Base-by-base conservation (phyloP, 2,797 vertebrate genomes). In the Pygocentrus nattereri region DNA sequence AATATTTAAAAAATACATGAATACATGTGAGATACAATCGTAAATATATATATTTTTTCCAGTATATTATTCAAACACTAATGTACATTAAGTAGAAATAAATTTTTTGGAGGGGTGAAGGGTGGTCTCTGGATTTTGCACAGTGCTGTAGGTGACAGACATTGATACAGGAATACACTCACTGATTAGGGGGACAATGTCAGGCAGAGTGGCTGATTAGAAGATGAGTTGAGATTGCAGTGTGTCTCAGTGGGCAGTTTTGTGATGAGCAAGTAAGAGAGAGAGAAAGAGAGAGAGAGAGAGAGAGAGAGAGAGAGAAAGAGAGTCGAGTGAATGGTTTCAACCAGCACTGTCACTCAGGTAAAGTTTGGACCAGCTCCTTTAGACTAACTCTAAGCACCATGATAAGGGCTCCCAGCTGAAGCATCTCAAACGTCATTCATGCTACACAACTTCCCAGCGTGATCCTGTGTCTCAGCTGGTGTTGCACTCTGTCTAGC, bases 381-480 rank as follows among this genome's bases (percentile, higher is more conserved):
- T 65, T 65, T 65, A 31, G 30, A 65, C 31, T 61, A 25, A 19
- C 34, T 69, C 76, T 18, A 16, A 61, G 52, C 21, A 49, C 41
- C 27, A 18, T 61, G 77, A 79, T 81, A 44, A 64, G 31, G 30
- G 34, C 54, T 62, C 58, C 58, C 2, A 0, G 7, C 7, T 75
- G 44, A 80, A 84, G 61, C 76, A 54, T 75, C 56, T 82, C 67
- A 54, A 52, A 50, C 67, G 61, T 75, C 68, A 38, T 71, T 79
- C 59, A 79, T 73, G 27, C 54, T 70, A 75, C 78, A 78, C 49
- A 69, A 56, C 71, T 82, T 81, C 72, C 77, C 71, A 70, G 76
- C 74, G 31, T 74, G 67, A 85, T 80, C 83, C 49, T 74, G 69
- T 67, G 62, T 67, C 77, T 83, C 41, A 34, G 61, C 61, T 76